A percentile compares a stretch with the other conserved stretches of the same genome.
phyloP scores from a whole-genome alignment of 1,140 invertebrate genomes.

The Wiebesia pumilae region DNA sequence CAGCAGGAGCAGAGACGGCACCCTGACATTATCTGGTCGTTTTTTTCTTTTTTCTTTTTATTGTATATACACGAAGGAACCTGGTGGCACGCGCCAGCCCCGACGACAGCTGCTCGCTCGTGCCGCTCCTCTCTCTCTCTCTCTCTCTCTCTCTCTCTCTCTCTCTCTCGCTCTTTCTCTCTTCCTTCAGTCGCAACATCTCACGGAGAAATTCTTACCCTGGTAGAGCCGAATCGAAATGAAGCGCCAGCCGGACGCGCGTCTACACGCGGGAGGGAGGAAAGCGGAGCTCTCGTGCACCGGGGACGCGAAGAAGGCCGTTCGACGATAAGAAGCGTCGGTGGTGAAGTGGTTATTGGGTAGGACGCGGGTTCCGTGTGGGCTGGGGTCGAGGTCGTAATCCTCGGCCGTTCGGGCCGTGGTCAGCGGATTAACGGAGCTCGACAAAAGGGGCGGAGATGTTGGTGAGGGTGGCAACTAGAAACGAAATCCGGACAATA shows the following conservation, averaged over 20 bases:
- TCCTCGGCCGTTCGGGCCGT: not conserved
- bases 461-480: not conserved
- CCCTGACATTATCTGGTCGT: slow-evolving; percentile 70
- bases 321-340: not conserved
- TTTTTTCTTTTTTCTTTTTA: slow-evolving; percentile 61
- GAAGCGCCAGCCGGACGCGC: slow-evolving; percentile 13
- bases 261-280: not conserved
- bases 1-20: slow-evolving; percentile 61
- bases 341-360: not conserved
- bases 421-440: not conserved
- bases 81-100: slow-evolving; percentile 73
- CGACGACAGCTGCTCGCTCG: slow-evolving; percentile 71
- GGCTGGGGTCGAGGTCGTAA: not conserved
- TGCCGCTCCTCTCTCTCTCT: slow-evolving; percentile 32
- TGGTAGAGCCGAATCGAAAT: not conserved
- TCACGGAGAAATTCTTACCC: not conserved
- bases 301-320: not conserved
- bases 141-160: not conserved
- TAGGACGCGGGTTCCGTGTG: too few relatives aligned
- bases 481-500: not conserved
- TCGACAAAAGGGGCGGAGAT: not conserved
- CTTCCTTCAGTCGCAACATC: not conserved
- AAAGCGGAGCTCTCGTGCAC: too few relatives aligned
- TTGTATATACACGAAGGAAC: slow-evolving; percentile 57
- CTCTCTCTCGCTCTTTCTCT: not conserved